phyloP scores from a whole-genome alignment of 2,888 invertebrate genomes.

The Chrysolina oricalcia region DNA sequence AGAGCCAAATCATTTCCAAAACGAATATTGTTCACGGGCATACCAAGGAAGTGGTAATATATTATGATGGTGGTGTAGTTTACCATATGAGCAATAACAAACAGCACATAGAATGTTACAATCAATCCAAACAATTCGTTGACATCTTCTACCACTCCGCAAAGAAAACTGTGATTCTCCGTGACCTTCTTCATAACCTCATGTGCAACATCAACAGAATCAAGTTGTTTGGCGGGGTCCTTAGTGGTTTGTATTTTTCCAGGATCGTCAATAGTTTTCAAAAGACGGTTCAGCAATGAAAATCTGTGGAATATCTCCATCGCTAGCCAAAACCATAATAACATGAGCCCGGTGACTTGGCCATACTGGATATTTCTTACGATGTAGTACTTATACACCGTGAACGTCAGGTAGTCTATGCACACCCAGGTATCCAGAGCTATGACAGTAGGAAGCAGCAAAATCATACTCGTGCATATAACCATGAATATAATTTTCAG shows the following conservation, averaged over 20 bases:
- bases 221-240: background rate
- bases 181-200: background rate
- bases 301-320: constrained; percentile 33
- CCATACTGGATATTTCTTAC: constrained; percentile 24
- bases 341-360: constrained; percentile 9
- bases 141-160: background rate
- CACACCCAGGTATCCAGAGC: background rate
- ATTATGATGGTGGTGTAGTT: background rate
- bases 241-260: background rate
- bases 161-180: too few relatives aligned
- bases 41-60: background rate
- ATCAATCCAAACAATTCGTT: constrained; percentile 9
- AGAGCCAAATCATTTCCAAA: background rate
- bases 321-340: constrained; percentile 29
- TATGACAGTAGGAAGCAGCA: background rate
- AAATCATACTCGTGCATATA: background rate
- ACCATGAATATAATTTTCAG: background rate
- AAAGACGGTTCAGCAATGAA: constrained; percentile 13
- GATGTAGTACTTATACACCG: constrained; percentile 5
- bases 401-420: background rate
- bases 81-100: background rate
- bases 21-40: background rate
- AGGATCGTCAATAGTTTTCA: background rate
- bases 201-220: too few relatives aligned
- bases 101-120: background rate